phyloP scores from a whole-genome alignment of 2,113 vertebrate genomes.

The Rhinolophus ferrumequinum region DNA sequence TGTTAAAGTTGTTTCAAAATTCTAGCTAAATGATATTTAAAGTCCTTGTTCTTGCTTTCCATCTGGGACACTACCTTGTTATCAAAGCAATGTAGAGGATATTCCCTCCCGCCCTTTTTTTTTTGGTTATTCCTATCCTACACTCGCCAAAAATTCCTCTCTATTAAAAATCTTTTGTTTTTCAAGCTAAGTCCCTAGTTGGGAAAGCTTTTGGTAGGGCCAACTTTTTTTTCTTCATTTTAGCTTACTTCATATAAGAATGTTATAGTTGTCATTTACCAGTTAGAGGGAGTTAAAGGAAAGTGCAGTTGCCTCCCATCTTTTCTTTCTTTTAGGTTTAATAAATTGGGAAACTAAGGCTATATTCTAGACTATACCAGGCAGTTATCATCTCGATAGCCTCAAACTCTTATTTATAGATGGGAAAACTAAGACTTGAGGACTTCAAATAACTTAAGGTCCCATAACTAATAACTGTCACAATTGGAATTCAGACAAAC shows the following conservation, averaged over 20 bases:
- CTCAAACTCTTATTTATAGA: neutral
- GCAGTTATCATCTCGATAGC: neutral
- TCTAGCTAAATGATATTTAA: neutral
- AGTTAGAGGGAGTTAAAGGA: neutral
- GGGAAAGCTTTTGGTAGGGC: conserved; percentile 12
- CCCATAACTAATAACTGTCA: neutral
- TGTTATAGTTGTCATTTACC: neutral
- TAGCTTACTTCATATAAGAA: neutral
- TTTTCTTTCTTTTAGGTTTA: neutral
- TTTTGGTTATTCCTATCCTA: neutral
- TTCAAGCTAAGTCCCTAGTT: neutral
- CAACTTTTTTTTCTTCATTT: neutral
- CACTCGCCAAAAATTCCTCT: neutral
- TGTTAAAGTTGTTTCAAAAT: conserved; percentile 21
- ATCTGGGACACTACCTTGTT: neutral
- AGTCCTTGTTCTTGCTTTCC: conserved; percentile 10
- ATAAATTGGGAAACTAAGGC: neutral
- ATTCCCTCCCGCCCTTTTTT: neutral
- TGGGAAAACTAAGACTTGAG: neutral
- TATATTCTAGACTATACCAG: neutral
- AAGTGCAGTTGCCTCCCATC: neutral
- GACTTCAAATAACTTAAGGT: neutral
- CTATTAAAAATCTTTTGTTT: neutral
- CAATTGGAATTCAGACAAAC: neutral
- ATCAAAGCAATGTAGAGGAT: neutral